phyloP scores from a whole-genome alignment of 2,113 vertebrate genomes.

The Petrocephalus microphthalmus region DNA sequence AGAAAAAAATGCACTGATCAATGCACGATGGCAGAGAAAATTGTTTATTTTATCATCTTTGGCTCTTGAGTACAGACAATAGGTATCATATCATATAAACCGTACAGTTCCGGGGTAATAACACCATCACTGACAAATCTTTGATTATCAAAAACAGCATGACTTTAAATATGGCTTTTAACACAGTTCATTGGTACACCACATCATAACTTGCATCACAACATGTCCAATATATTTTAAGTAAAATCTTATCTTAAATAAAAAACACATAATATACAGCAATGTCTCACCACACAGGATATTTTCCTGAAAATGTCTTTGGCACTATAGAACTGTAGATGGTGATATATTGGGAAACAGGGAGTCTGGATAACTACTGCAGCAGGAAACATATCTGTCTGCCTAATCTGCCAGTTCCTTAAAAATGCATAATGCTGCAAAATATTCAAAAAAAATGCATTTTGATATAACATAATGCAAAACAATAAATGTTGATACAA shows the following conservation, averaged over 20 bases:
- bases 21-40: not conserved
- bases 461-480: not conserved
- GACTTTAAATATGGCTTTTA: constrained; percentile 26
- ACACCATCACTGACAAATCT: constrained; percentile 39
- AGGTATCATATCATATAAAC: constrained; percentile 17
- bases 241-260: constrained; percentile 19
- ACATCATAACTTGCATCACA: not conserved
- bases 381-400: not conserved
- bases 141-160: constrained; percentile 34
- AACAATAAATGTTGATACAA: not conserved
- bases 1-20: not conserved
- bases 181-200: not conserved
- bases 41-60: constrained; percentile 20
- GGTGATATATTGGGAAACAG: not conserved
- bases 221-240: constrained; percentile 15
- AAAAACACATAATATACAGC: constrained; percentile 33
- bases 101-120: constrained; percentile 45
- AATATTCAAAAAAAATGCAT: not conserved
- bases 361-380: not conserved
- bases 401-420: not conserved
- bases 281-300: not conserved
- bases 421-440: not conserved
- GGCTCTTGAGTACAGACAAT: not conserved
- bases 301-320: constrained; percentile 1
- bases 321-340: not conserved